Percentiles rank a stretch among this genome's conserved stretches.
These are phyloP conservation scores for Dendrolimus punctatus DNA, from an alignment of 1,140 invertebrate genomes.

Conservation along the genomic window DNA sequence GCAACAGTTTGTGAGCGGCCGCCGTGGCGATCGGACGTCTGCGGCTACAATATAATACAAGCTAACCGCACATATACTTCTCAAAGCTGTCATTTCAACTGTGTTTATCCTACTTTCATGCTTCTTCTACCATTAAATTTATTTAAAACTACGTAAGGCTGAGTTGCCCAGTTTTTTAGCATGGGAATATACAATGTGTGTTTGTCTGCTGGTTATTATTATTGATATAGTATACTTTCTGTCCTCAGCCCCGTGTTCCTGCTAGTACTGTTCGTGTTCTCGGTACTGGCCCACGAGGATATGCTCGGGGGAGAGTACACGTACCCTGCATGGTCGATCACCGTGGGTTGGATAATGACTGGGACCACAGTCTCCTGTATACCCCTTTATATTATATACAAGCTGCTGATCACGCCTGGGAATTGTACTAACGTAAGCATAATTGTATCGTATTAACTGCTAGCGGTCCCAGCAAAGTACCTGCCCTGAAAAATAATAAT, in stretches of 20 bases:
- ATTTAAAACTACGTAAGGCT: too few species aligned
- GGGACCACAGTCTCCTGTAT: constrained; percentile 94
- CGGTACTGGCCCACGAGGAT: constrained; percentile 88
- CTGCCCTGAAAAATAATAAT: not conserved
- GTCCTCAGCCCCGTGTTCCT: constrained; percentile 53
- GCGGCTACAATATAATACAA: too few species aligned
- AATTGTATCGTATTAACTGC: not conserved
- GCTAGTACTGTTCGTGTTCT: constrained; percentile 93
- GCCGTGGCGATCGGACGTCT: too few species aligned
- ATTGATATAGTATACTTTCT: not conserved
- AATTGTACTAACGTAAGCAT: constrained; percentile 76
- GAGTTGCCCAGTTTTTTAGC: too few species aligned
- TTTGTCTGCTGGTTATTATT: not conserved
- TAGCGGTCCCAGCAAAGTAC: too few species aligned
- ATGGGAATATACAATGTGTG: too few species aligned
- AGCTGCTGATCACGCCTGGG: constrained; percentile 84
- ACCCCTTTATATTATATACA: constrained; percentile 89
- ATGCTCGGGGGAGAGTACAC: constrained; percentile 90
- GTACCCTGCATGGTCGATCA: constrained; percentile 93
- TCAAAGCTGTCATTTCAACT: too few species aligned
- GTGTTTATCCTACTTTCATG: too few species aligned
- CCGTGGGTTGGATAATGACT: constrained; percentile 92
- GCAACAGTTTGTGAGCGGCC: too few species aligned
- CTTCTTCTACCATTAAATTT: too few species aligned
- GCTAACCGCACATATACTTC: too few species aligned